Conservation (phyloP, 2,888 invertebrate genomes). For the Pterobdella sp. region DNA sequence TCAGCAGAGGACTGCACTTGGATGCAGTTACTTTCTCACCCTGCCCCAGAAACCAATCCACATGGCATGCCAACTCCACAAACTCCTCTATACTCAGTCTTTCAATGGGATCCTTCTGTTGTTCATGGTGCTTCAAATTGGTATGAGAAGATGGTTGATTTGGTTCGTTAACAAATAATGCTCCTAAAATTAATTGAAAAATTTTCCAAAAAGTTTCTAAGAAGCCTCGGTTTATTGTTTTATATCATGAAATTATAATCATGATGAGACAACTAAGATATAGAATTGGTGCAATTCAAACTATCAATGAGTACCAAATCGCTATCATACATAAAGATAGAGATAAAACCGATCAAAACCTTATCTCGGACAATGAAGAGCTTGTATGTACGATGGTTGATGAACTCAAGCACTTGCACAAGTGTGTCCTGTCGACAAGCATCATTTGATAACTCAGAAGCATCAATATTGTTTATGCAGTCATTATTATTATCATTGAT, state of each 20-base stretch:
- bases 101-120: constrained; percentile 57
- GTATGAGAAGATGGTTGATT: background rate
- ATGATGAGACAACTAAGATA: no score
- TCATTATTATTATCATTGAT: no score
- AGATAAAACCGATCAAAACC: constrained; percentile 24
- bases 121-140: background rate
- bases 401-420: constrained; percentile 68
- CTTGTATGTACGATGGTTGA: constrained; percentile 83
- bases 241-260: no score
- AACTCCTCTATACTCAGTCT: constrained; percentile 70
- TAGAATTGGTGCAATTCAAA: no score
- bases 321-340: constrained; percentile 3
- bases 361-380: constrained; percentile 64
- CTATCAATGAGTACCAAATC: no score
- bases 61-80: constrained; percentile 65
- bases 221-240: no score
- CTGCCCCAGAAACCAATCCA: constrained; percentile 69
- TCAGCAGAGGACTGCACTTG: constrained; percentile 63
- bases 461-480: no score
- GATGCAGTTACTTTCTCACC: constrained; percentile 59
- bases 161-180: background rate
- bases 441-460: no score
- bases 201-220: no score
- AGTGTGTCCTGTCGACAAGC: constrained; percentile 4
- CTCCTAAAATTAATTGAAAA: no score